Conservation (phyloP, 2,797 vertebrate genomes). For the Telmatherina bonti region DNA sequence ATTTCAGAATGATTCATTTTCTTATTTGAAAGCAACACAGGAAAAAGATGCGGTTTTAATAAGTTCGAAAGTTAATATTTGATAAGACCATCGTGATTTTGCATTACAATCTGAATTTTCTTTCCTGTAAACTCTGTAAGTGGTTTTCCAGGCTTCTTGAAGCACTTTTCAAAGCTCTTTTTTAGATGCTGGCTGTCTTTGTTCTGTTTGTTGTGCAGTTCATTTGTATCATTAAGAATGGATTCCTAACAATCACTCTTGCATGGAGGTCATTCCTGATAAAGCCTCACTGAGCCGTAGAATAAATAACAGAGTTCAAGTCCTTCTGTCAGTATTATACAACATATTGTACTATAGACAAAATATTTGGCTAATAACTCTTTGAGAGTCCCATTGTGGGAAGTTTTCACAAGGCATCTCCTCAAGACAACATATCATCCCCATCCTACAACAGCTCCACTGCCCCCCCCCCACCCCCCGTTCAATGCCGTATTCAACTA, state of each 20-base stretch:
- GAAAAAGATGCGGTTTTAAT: neutral
- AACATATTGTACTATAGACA: neutral
- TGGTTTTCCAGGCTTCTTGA: neutral
- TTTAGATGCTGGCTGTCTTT: neutral
- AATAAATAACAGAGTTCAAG: no score
- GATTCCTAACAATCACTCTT: neutral
- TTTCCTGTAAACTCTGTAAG: neutral
- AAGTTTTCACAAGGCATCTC: no score
- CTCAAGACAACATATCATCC: no score
- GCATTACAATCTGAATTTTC: neutral
- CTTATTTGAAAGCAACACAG: neutral
- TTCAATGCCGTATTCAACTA: no score
- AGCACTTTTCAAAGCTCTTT: neutral
- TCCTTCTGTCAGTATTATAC: neutral
- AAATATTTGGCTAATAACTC: neutral
- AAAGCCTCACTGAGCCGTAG: no score
- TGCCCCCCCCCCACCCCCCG: no score
- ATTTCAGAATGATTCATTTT: neutral
- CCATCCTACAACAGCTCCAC: no score
- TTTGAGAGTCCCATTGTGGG: neutral
- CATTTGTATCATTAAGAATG: neutral
- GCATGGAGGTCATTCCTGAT: neutral
- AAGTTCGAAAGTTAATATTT: neutral
- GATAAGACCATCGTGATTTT: neutral
- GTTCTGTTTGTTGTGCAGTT: neutral